Base-by-base conservation (phyloP, 2,888 invertebrate genomes). In the Dastarcus helophoroides region DNA sequence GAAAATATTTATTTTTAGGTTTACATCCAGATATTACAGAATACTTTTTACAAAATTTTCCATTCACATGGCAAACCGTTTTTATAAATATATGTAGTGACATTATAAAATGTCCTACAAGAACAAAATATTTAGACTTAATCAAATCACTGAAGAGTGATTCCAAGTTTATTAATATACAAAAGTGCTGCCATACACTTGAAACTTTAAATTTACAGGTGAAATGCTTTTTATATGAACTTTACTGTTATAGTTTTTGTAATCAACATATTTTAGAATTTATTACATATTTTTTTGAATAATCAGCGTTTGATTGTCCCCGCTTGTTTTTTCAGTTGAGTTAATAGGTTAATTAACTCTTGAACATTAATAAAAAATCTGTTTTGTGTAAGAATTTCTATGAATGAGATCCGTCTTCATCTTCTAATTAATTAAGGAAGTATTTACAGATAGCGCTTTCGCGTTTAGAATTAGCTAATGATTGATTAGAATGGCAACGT, bases 241-340 rank as follows among this genome's bases (percentile, higher is more conserved):
- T 30, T 10, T 30, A 30, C 15, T 6, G 16, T 30, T 26, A 9
- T 13, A 30, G 30, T 30, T 13, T n/a, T 12, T 30, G 30, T 26
- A 23, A 30, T 30, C 10, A 12, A n/a, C 23, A 25, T 25, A n/a
- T n/a, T n/a, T n/a, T n/a, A n/a, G n/a, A n/a, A n/a, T n/a, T n/a
- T n/a, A n/a, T n/a, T n/a, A n/a, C n/a, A n/a, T n/a, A n/a, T n/a
- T n/a, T n/a, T n/a, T n/a, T n/a, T n/a, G n/a, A n/a, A n/a, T n/a
- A n/a, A n/a, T n/a, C n/a, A n/a, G n/a, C n/a, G n/a, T n/a, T n/a
- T n/a, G n/a, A n/a, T n/a, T n/a, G n/a, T n/a, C n/a, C n/a, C n/a
- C n/a, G n/a, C n/a, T n/a, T n/a, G n/a, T n/a, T n/a, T n/a, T n/a
- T n/a, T n/a, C n/a, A n/a, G n/a, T n/a, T n/a, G n/a, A n/a, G n/a